These are phyloP conservation scores for Poecile atricapillus DNA, from an alignment of 2,113 vertebrate species.

Conservation along the genomic window DNA sequence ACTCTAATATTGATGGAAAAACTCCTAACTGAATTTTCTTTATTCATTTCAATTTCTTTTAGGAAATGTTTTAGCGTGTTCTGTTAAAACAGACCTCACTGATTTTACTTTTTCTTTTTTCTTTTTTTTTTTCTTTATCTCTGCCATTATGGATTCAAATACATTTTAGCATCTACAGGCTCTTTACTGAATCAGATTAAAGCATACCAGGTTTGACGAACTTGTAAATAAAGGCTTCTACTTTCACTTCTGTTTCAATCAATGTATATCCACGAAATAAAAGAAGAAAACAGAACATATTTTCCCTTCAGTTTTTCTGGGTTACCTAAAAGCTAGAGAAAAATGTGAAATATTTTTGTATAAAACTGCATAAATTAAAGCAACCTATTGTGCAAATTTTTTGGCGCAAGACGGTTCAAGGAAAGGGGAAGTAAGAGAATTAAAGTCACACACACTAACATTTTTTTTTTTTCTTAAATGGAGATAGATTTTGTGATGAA, in stretches of 20 bases:
- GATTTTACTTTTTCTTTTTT: neutral
- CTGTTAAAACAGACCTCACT: neutral
- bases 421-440: neutral
- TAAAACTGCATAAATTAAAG: neutral
- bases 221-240: neutral
- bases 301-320: neutral
- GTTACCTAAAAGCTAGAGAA: neutral
- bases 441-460: accelerated
- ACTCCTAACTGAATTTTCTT: neutral
- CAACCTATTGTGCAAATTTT: neutral
- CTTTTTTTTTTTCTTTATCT: neutral
- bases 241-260: neutral
- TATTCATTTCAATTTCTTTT: neutral
- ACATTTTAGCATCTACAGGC: neutral
- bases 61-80: neutral
- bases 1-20: neutral
- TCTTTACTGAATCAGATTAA: neutral
- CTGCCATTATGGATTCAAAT: neutral
- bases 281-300: neutral
- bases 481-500: neutral
- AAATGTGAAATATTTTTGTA: neutral
- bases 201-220: neutral
- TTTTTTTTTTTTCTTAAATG: neutral
- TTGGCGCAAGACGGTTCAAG: neutral
- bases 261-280: neutral